Conservation (phyloP, 2,888 invertebrate genomes). For the Lordiphosa fenestrarum region DNA sequence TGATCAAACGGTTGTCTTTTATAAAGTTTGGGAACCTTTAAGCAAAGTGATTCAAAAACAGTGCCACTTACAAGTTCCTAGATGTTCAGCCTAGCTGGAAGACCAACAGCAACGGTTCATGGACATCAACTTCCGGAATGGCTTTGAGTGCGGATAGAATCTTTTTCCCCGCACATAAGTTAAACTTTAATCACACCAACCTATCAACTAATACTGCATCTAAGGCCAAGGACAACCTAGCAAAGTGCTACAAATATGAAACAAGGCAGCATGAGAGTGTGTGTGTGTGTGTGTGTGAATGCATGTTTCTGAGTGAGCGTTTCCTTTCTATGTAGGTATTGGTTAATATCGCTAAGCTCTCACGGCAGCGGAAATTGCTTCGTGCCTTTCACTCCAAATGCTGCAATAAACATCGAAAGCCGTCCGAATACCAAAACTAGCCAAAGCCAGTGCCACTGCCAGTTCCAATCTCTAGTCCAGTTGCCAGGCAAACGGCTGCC, state of each 20-base stretch:
- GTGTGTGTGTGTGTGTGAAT: conserved; percentile 15
- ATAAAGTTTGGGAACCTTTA: no score
- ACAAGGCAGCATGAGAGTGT: conserved; percentile 16
- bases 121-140: no score
- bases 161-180: conserved; percentile 30
- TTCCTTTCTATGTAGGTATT: conserved; percentile 11
- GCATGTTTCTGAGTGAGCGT: conserved; percentile 12
- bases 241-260: conserved; percentile 55
- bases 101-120: no score
- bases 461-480: conserved; percentile 30
- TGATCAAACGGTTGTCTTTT: no score
- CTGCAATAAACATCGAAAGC: conserved; percentile 73
- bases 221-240: conserved; percentile 47
- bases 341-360: conserved; percentile 69
- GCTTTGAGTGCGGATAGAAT: neutral
- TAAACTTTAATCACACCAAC: conserved; percentile 44
- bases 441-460: conserved; percentile 12
- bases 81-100: no score
- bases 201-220: conserved; percentile 37
- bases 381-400: conserved; percentile 73
- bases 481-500: conserved; percentile 14
- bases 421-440: conserved; percentile 66
- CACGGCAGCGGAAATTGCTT: conserved; percentile 71
- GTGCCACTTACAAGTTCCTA: no score
- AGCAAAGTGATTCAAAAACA: no score